Evolutionary conservation across 2,888 invertebrate genomes (phyloP).

Genomic region (Andrena praecox): DNA sequence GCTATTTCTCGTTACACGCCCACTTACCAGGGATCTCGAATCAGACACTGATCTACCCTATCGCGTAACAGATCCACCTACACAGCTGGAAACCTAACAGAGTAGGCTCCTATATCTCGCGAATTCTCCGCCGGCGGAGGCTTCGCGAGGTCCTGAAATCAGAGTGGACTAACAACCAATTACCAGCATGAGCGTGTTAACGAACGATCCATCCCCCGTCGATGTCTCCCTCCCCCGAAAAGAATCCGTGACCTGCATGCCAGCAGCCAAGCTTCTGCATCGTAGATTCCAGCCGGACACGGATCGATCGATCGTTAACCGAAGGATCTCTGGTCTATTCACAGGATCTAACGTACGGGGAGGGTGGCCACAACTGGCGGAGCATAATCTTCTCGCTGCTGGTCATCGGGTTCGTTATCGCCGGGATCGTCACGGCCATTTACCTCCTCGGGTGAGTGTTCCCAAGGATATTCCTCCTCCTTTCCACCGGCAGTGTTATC

Average conservation of each 20-base stretch:
- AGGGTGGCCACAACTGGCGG: conserved; percentile 95
- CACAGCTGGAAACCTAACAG: too few species aligned
- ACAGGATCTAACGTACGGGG: conserved; percentile 91
- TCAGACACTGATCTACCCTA: too few species aligned
- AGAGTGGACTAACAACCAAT: conserved; percentile 16
- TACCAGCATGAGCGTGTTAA: conserved; percentile 46
- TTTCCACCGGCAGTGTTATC: not conserved
- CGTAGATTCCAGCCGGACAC: conserved; percentile 1
- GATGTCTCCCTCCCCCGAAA: conserved; percentile 21
- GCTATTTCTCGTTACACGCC: not conserved
- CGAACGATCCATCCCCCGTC: not conserved
- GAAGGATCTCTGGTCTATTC: conserved; percentile 72
- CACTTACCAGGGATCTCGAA: too few species aligned
- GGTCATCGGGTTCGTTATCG: conserved; percentile 94
- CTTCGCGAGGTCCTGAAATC: not conserved
- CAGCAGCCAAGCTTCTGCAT: conserved; percentile 60
- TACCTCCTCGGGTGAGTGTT: conserved; percentile 91
- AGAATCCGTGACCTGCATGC: conserved; percentile 57
- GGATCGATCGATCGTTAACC: conserved; percentile 56
- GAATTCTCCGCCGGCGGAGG: too few species aligned
- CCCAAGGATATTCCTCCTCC: not conserved
- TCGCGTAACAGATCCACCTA: too few species aligned
- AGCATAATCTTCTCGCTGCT: conserved; percentile 94
- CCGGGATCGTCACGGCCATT: conserved; percentile 95
- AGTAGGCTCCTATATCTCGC: too few species aligned